A percentile compares a stretch with the other conserved stretches of the same genome.
These are phyloP conservation scores for Porites australiensis DNA, from an alignment of 64 coral and sea anemone species.

Conservation along the genomic window DNA sequence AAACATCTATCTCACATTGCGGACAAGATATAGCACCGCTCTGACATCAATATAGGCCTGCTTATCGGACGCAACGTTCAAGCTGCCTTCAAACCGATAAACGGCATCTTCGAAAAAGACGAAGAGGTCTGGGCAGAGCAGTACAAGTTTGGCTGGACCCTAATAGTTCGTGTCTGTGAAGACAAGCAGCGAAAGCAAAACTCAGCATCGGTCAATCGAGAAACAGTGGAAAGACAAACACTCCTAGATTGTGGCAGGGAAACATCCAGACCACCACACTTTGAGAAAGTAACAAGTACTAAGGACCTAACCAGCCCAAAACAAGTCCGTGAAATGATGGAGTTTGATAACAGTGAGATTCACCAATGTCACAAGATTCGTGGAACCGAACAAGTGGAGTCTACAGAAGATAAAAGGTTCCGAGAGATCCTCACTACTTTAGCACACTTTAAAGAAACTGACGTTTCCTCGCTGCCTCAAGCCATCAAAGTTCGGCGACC, in stretches of 20 bases:
- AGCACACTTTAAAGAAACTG: conserved; percentile 21
- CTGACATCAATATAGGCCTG: conserved; percentile 36
- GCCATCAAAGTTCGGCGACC: conserved; percentile 39
- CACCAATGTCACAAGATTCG: conserved; percentile 41
- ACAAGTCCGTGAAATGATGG: conserved; percentile 59
- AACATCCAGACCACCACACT: background rate
- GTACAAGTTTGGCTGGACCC: conserved; percentile 65
- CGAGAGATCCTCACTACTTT: background rate
- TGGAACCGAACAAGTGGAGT: background rate
- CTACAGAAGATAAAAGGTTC: background rate
- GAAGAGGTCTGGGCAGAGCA: conserved; percentile 57
- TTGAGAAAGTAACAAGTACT: background rate
- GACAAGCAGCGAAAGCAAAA: background rate
- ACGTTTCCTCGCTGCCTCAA: conserved; percentile 37
- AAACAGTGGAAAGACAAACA: conserved; percentile 29
- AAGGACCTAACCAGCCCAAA: conserved; percentile 51
- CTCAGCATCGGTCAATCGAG: conserved; percentile 15
- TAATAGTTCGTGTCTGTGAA: conserved; percentile 41
- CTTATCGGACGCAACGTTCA: conserved; percentile 60
- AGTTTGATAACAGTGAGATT: conserved; percentile 59
- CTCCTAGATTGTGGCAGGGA: background rate
- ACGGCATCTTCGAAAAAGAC: conserved; percentile 16
- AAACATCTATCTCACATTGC: conserved; percentile 43
- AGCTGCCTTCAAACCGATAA: conserved; percentile 31
- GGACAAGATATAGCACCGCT: conserved; percentile 19